Base-by-base conservation (phyloP, 2,797 vertebrate genomes). In the Dromococcyx pavoninus region DNA sequence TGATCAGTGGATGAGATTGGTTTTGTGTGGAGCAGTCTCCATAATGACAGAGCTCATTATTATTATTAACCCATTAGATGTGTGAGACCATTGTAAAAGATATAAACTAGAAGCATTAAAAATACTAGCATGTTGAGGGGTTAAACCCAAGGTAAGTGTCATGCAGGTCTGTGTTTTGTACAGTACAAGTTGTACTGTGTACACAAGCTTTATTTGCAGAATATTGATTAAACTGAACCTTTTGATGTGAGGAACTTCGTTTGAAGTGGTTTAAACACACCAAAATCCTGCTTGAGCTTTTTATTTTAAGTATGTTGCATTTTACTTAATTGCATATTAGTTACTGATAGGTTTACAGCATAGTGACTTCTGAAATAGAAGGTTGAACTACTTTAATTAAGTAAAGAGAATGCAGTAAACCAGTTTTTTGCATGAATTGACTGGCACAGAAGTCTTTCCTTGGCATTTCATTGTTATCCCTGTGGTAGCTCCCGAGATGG, bases 131-230 rank as follows among this genome's bases (percentile, higher is more conserved):
- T 28, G 35, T 23, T 43, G 28, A 75, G 13, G 25, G 43, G 33
- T 89, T 89, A 89, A 91, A 62, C 54, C 17, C 13, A 43, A 78
- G 22, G 27, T 73, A 44, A 84, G 75, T 70, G 46, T 22, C 48
- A 58, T 13, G 8, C 21, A 43, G 17, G n/a, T 69, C 50, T 92
- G 56, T 85, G 27, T 89, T 89, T 84, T 89, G 84, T 43, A 74
- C 44, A 60, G 82, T 75, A 81, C 61, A 77, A 25, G 33, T 71
- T 91, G 66, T 94, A 53, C 71, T 61, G 57, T 87, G 58, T 91
- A 78, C 67, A 28, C 64, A 88, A 67, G 28, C 54, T 93, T 81
- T 88, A 86, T 92, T 88, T 96, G 41, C 58, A 66, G 46, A 82
- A 64, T 64, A 83, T 56, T 91, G 67, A 84, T 88, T 82, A 93